Base-by-base conservation (phyloP, 2,888 invertebrate genomes). In the Atherix ibis region DNA sequence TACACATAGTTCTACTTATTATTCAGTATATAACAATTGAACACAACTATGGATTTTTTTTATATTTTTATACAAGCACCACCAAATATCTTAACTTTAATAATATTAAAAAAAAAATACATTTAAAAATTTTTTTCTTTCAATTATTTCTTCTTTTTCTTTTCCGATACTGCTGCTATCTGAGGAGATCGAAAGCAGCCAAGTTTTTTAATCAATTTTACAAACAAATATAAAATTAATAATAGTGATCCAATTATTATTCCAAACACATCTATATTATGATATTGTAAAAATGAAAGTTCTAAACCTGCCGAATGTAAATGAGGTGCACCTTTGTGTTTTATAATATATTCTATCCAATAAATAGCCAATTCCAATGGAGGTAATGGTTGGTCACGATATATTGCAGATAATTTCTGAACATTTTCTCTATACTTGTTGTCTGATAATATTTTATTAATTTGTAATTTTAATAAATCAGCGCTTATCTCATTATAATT, bases 301-400 rank as follows among this genome's bases (percentile, higher is more conserved):
- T 59, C 51, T 33, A 50, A 48, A 1, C 49, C 54, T 4, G 52
- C 49, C 13, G 51, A 52, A 8, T 50, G 46, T 36, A 58, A 28
- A 34, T 57, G 54, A 0, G 44, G 36, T 1, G 55, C 54, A 3
- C 58, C 57, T 16, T 52, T 51, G 40, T 59, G 56, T 1, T 52
- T 40, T 1, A 48, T 37, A 0, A 59, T 42, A 41, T 56, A 54
- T 38, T 58, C 58, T 1, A 55, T 49, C 59, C 60, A 59, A 44
- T 54, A 59, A 8, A 54, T 43, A 1, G 55, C 58, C 1, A 46
- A 47, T 5, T 59, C 51, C 32, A 54, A 16, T 0, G 56, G 48
- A 5, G 43, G 34, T 28, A 51, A 39, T 1, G 56, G 55, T 19
- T 56, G 57, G 47, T 60, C 60, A 5, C 41, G 50, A 39, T 46